These are phyloP conservation scores for Heliconius melpomene DNA, from an alignment of 1,140 invertebrate species.

Conservation along the genomic window DNA sequence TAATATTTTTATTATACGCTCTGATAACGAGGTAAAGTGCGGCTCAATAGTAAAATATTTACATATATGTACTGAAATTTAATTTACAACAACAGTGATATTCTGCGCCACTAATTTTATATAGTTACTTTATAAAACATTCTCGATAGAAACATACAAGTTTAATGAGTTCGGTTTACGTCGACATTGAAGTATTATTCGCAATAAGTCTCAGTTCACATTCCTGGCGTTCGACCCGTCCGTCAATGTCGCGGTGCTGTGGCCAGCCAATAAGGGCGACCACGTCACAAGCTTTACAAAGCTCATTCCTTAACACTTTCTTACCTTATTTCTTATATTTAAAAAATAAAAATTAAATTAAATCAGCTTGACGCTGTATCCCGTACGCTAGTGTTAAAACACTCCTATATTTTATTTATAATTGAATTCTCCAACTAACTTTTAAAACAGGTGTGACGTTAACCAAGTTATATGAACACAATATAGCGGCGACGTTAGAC, in stretches of 20 bases:
- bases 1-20: too few relatives aligned
- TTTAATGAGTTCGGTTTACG: constrained; percentile 31
- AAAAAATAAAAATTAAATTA: too few relatives aligned
- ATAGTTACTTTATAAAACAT: constrained; percentile 16
- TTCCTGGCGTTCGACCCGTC: constrained; percentile 32
- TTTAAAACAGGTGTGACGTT: neutral
- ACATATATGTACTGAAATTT: too few relatives aligned
- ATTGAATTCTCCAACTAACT: neutral
- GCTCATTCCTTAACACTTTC: neutral
- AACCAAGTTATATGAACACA: constrained; percentile 3
- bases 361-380: too few relatives aligned
- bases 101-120: neutral
- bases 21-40: too few relatives aligned
- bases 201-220: constrained; percentile 54
- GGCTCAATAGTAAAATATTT: too few relatives aligned
- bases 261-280: constrained; percentile 51
- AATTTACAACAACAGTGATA: neutral
- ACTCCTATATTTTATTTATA: neutral
- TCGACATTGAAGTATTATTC: constrained; percentile 66
- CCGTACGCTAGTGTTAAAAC: too few relatives aligned
- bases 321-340: neutral
- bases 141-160: constrained; percentile 20
- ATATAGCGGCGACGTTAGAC: neutral
- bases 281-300: neutral
- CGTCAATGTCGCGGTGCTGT: constrained; percentile 35